phyloP scores from a whole-genome alignment of 2,888 invertebrate genomes.

The Peribatodes rhomboidaria region DNA sequence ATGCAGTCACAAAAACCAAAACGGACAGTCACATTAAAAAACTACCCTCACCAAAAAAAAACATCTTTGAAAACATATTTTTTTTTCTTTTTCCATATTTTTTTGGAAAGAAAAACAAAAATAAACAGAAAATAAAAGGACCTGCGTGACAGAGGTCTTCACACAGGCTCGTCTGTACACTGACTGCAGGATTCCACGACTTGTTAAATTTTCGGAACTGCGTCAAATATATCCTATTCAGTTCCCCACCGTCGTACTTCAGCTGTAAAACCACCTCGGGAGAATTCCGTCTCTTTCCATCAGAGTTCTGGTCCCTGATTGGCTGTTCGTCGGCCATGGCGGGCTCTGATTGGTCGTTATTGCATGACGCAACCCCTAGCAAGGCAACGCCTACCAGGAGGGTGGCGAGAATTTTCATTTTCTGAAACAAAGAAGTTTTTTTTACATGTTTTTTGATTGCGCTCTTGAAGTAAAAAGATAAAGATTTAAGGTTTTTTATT shows the following conservation, averaged over 20 bases:
- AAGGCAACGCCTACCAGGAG: conserved; percentile 70
- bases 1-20: conserved; percentile 45
- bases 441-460: conserved; percentile 13
- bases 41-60: conserved; percentile 1
- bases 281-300: conserved; percentile 65
- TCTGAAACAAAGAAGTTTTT: conserved; percentile 46
- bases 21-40: conserved; percentile 16
- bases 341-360: conserved; percentile 63
- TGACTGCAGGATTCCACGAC: conserved; percentile 68
- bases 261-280: conserved; percentile 80
- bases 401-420: conserved; percentile 61
- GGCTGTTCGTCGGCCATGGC: conserved; percentile 54
- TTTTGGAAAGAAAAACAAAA: conserved; percentile 37
- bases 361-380: conserved; percentile 53
- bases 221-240: conserved; percentile 82
- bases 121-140: conserved; percentile 49
- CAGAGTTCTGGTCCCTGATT: conserved; percentile 55
- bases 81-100: background rate
- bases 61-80: background rate
- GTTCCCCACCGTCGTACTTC: conserved; percentile 78
- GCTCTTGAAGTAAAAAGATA: conserved; percentile 17
- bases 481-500: conserved; percentile 1
- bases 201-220: conserved; percentile 73
- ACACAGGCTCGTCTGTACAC: conserved; percentile 69
- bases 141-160: conserved; percentile 84